Evolutionary conservation across 37 sponge, comb jelly and placozoan genomes (phyloP).

Genomic region (Theonella swinhoei): DNA sequence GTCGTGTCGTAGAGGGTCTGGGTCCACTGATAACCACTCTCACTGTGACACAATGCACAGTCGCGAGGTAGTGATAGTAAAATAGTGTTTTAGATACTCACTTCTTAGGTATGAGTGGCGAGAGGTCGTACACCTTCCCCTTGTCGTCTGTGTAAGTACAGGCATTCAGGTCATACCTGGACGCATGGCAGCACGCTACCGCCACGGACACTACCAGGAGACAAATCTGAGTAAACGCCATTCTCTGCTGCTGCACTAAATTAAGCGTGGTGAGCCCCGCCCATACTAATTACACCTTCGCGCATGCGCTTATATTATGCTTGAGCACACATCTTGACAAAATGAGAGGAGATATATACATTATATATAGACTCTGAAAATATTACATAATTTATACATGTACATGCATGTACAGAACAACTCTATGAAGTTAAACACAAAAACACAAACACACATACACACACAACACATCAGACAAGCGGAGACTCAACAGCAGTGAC

Average conservation of each 20-base stretch:
- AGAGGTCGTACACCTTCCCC: conserved; percentile 50
- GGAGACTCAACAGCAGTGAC: background rate
- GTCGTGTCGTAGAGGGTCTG: conserved; percentile 39
- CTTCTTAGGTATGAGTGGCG: conserved; percentile 38
- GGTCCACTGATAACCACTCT: conserved; percentile 28
- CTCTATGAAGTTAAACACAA: no score
- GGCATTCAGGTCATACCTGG: conserved; percentile 21
- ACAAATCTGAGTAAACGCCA: background rate
- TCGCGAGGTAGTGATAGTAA: background rate
- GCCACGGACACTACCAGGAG: background rate
- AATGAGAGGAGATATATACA: background rate
- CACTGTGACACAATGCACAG: conserved; percentile 4
- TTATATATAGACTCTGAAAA: background rate
- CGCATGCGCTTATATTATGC: background rate
- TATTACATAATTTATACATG: no score
- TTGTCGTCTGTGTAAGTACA: conserved; percentile 41
- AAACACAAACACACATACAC: background rate
- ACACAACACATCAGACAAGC: background rate
- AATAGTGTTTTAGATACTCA: background rate
- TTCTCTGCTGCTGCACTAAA: background rate
- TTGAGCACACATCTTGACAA: background rate
- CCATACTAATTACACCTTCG: background rate
- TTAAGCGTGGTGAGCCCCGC: background rate
- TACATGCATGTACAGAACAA: background rate
- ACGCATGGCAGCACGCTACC: background rate